Conservation (phyloP, 1,140 invertebrate genomes). For the Megalopta genalis region DNA sequence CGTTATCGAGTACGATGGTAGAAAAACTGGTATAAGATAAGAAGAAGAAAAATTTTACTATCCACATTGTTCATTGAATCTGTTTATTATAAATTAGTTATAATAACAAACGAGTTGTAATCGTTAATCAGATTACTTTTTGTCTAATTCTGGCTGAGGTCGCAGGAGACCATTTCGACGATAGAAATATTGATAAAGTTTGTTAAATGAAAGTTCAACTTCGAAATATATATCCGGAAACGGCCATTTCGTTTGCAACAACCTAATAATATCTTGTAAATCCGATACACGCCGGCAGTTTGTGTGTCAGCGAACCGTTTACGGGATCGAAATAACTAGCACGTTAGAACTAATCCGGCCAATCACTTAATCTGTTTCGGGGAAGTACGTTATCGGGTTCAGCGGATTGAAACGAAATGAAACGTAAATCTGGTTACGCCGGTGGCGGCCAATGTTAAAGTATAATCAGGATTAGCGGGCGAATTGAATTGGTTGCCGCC, state of each 20-base stretch:
- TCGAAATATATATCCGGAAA: too few relatives aligned
- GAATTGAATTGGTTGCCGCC: slow-evolving; percentile 22
- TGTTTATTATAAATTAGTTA: too few relatives aligned
- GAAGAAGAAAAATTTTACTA: too few relatives aligned
- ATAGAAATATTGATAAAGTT: too few relatives aligned
- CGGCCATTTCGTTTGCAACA: not conserved
- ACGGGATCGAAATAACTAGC: not conserved
- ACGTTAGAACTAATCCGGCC: slow-evolving; percentile 3
- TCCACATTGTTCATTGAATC: too few relatives aligned
- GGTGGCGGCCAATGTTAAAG: slow-evolving; percentile 21
- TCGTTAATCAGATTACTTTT: too few relatives aligned
- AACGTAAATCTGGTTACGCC: slow-evolving; percentile 19
- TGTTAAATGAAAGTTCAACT: too few relatives aligned
- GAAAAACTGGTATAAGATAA: too few relatives aligned
- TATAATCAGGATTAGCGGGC: slow-evolving; percentile 26
- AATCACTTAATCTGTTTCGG: slow-evolving; percentile 3
- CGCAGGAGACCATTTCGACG: too few relatives aligned
- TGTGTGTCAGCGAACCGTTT: not conserved
- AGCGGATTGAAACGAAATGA: slow-evolving; percentile 4
- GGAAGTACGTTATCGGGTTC: not conserved
- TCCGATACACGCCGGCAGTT: not conserved
- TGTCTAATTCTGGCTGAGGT: too few relatives aligned
- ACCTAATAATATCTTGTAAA: not conserved
- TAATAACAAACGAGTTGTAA: too few relatives aligned
- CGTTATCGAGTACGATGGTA: too few relatives aligned